Base-by-base conservation (phyloP, 2,797 vertebrate genomes). In the Tiaroga cobitis region DNA sequence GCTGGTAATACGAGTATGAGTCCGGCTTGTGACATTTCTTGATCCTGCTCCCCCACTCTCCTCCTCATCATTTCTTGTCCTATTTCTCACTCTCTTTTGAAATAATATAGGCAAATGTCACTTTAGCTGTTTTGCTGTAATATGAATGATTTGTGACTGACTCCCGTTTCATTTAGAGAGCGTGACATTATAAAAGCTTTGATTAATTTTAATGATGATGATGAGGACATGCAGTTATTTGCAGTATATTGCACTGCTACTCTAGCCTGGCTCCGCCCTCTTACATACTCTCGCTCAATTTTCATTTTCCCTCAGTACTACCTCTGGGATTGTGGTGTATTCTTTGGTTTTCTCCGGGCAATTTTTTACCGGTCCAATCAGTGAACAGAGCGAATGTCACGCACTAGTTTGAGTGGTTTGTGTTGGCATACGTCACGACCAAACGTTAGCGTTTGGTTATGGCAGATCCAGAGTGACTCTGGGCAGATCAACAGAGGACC, bases 11-110 rank as follows among this genome's bases (percentile, higher is more conserved):
- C 5, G 26, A 67, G 19, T 34, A 4, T 6, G 18, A 67, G 78
- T 80, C 78, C 4, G 2, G 61, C 63, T 80, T 49, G 19, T 51
- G 63, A 80, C 41, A 80, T 68, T 51, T 80, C 41, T 68, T 51
- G 63, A 51, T 80, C 63, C 26, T 37, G 7, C 41, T 80, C 39
- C 59, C 56, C 26, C 26, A 65, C 56, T 79, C 5, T 65, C 7
- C 54, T 59, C n/a, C 34, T 51, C 24, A 26, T 78, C 75, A 61
- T 18, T 32, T 79, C 56, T 39, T 26, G 8, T 3, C 34, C 24
- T 18, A 77, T 59, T 77, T 77, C 51, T 63, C 13, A 9, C 56
- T 41, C 37, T 41, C 24, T 65, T 41, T 46, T 63, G 26, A 63
- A 79, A 43, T 29, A 43, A 78, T 29, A 19, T 37, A 49, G 46